A percentile compares a stretch with the other conserved stretches of the same genome.
Evolutionary conservation across 1,140 invertebrate species (phyloP).

Genomic region (Tigriopus japonicus): DNA sequence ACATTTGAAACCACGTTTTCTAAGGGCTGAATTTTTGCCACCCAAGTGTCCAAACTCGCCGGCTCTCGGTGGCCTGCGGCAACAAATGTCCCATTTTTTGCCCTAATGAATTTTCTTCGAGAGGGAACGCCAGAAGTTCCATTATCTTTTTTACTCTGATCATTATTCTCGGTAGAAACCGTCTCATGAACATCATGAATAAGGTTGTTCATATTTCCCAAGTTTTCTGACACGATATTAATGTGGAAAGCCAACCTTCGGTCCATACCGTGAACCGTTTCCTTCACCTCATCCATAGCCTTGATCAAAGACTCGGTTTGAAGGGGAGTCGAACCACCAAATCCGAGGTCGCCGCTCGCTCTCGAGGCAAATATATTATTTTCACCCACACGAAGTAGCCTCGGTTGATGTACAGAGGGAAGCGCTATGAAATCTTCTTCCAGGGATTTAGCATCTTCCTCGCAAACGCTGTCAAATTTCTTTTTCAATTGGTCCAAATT

Average conservation of each 20-base stretch:
- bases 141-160: conserved; percentile 9
- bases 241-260: conserved; percentile 63
- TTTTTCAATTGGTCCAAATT: not conserved
- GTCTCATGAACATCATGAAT: conserved; percentile 58
- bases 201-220: conserved; percentile 50
- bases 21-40: no score
- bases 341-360: no score
- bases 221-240: conserved; percentile 54
- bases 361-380: no score
- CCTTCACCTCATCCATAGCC: conserved; percentile 16
- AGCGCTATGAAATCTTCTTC: not conserved
- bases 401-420: not conserved
- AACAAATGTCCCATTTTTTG: no score
- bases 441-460: not conserved
- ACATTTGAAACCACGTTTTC: no score
- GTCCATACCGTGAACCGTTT: conserved; percentile 39
- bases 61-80: no score
- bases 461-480: not conserved
- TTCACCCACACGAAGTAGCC: not conserved
- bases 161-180: conserved; percentile 35
- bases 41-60: no score
- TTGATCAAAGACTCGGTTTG: conserved; percentile 11
- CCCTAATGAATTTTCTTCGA: no score
- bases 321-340: no score
- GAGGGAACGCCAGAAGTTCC: no score